Percentiles rank a stretch among this genome's conserved stretches.
phyloP scores from a whole-genome alignment of 2,113 vertebrate genomes.

The Phasianus colchicus region DNA sequence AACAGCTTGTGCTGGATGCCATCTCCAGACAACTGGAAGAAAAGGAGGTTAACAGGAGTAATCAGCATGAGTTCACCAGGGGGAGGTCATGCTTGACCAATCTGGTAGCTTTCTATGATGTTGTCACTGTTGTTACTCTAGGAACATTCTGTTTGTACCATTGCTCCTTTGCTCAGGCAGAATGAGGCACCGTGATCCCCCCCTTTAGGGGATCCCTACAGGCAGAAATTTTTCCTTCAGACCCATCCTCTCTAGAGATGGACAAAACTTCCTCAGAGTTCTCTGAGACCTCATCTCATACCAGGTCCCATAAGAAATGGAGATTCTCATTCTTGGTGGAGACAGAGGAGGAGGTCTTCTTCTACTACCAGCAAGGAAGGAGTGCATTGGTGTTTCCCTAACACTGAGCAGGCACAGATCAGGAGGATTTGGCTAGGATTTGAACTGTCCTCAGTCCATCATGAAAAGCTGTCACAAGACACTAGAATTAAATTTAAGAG shows the following conservation, averaged over 20 bases:
- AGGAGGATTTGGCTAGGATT: background rate
- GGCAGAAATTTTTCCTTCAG: background rate
- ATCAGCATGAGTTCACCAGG: too few relatives aligned
- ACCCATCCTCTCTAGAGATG: background rate
- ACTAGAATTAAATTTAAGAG: background rate
- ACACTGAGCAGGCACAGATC: background rate
- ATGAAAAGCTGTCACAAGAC: background rate
- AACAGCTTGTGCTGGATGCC: too few relatives aligned
- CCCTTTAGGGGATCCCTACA: background rate
- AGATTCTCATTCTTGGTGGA: background rate
- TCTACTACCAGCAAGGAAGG: fast-evolving
- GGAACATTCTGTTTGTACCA: too few relatives aligned
- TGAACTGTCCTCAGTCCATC: background rate
- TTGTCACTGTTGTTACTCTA: too few relatives aligned
- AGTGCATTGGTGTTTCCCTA: background rate
- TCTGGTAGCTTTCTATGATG: too few relatives aligned
- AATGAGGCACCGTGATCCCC: background rate
- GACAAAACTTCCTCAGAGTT: background rate
- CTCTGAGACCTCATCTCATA: background rate
- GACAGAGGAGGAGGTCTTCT: background rate
- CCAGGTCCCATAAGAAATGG: fast-evolving
- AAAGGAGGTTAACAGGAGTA: too few relatives aligned
- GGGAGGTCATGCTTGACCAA: too few relatives aligned
- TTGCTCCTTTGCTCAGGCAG: too few relatives aligned
- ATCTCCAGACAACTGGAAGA: too few relatives aligned